Percentiles rank a stretch among this genome's conserved stretches.
These are phyloP conservation scores for Syngnathus typhle DNA, from an alignment of 2,113 vertebrate species.

Conservation along the genomic window DNA sequence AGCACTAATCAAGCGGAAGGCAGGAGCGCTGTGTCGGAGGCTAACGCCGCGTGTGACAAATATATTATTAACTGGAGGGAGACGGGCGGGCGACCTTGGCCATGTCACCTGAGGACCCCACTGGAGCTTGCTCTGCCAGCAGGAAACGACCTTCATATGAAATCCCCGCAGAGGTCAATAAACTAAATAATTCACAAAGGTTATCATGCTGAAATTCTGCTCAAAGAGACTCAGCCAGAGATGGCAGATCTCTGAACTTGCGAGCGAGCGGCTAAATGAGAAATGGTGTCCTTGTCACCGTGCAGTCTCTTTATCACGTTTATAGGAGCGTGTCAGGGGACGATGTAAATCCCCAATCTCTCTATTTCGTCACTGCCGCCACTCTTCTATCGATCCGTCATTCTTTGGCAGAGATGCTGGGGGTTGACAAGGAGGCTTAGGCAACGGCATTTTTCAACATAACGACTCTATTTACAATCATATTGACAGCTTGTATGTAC, in stretches of 20 bases:
- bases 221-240: slow-evolving; percentile 44
- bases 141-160: slow-evolving; percentile 78
- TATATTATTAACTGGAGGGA: slow-evolving; percentile 76
- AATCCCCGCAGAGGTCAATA: slow-evolving; percentile 79
- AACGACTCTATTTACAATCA: slow-evolving; percentile 28
- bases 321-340: slow-evolving; percentile 61
- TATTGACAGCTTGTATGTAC: slow-evolving; percentile 2
- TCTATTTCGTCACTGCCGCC: slow-evolving; percentile 60
- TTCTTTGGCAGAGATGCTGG: slow-evolving; percentile 30
- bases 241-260: slow-evolving; percentile 62
- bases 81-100: slow-evolving; percentile 70
- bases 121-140: slow-evolving; percentile 65
- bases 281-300: slow-evolving; percentile 58
- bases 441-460: slow-evolving; percentile 30
- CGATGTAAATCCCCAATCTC: slow-evolving; percentile 64
- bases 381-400: slow-evolving; percentile 62
- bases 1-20: slow-evolving; percentile 76
- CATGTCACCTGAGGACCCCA: slow-evolving; percentile 75
- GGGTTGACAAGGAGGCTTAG: slow-evolving; percentile 9
- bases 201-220: slow-evolving; percentile 66
- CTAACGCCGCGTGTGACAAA: slow-evolving; percentile 72
- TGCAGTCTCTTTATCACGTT: slow-evolving; percentile 60
- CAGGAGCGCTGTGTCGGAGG: slow-evolving; percentile 54
- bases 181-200: slow-evolving; percentile 83
- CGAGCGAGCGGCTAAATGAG: slow-evolving; percentile 49